Evolutionary conservation across 2,888 invertebrate genomes (phyloP), one percentile per base, ranked within the genome.

Genomic region (Andrena hattorfiana): DNA sequence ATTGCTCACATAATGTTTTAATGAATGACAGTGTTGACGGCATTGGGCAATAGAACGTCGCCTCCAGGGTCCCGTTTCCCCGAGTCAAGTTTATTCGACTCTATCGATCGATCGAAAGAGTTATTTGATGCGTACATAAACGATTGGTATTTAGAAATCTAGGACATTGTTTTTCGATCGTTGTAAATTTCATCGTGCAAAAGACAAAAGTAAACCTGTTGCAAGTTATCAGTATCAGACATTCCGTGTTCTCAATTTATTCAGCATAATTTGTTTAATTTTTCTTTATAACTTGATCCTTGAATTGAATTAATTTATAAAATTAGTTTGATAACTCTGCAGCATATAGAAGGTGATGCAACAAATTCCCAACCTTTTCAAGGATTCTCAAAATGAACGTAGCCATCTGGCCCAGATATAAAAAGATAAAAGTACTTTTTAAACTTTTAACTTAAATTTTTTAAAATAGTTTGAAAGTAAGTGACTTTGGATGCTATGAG

Each of bases 21-120:
- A 69, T 28, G 23, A 30, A 35, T 26, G 54, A 13, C n/a, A 13
- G 8, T n/a, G n/a, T n/a, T n/a, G n/a, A n/a, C n/a, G n/a, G 26
- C 66, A 74, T 86, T 86, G 86, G 59, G 84, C 76, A 86, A 85
- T 48, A 30, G 16, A 56, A 77, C 69, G 59, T 60, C 51, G 82
- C 87, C 60, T 4, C 10, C 20, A 10, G 54, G 56, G 68, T 66
- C 42, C 28, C 64, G 77, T 86, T 82, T 81, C 77, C 69, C 59
- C 60, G 77, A 80, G 80, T 87, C 77, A 66, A 76, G 30, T 76
- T 73, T 78, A 81, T 84, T 86, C 79, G 68, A 10, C 42, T 42
- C 42, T 42, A 83, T 78, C 78, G 74, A 35, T 20, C 32, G 74
- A 60, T 77, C 74, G 68, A 82, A 74, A 76, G 75, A 76, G 56